These are phyloP conservation scores for Dolichotis patagonum DNA, from an alignment of 2,113 vertebrate genomes.

Conservation along the genomic window DNA sequence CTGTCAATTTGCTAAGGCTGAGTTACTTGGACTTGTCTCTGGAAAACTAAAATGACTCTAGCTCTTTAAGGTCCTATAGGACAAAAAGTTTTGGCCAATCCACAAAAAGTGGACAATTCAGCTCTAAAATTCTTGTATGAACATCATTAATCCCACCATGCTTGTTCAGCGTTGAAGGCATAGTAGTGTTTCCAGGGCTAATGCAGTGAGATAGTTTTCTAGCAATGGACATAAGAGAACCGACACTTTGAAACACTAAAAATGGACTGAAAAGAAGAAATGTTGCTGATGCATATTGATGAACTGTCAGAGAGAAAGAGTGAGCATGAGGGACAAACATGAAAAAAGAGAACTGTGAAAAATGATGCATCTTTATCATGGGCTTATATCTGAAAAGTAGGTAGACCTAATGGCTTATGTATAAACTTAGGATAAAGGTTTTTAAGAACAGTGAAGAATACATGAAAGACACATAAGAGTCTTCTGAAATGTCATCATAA, in stretches of 20 bases:
- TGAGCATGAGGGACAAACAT: not conserved
- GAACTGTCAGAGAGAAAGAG: not conserved
- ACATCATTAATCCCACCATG: not conserved
- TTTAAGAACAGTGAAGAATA: not conserved
- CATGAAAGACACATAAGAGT: fast-evolving
- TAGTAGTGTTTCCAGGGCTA: too few species aligned
- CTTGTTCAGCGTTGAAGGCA: not conserved
- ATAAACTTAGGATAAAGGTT: not conserved
- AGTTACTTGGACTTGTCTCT: not conserved
- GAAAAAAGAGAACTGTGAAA: not conserved
- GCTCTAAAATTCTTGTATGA: not conserved
- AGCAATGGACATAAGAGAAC: not conserved
- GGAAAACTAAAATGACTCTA: slow-evolving; percentile 28
- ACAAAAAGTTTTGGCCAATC: not conserved
- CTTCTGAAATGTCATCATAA: not conserved
- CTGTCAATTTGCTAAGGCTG: slow-evolving; percentile 55
- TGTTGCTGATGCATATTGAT: fast-evolving
- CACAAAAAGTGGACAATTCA: not conserved
- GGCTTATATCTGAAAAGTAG: not conserved
- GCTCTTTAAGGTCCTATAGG: not conserved
- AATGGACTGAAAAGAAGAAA: not conserved
- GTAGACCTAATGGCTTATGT: fast-evolving
- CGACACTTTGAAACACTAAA: not conserved
- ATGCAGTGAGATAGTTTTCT: not conserved
- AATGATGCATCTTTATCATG: too few species aligned